Evolutionary conservation across 2,888 invertebrate species (phyloP), one percentile per base, ranked within the genome.

Genomic region (Chrysomela aeneicollis): DNA sequence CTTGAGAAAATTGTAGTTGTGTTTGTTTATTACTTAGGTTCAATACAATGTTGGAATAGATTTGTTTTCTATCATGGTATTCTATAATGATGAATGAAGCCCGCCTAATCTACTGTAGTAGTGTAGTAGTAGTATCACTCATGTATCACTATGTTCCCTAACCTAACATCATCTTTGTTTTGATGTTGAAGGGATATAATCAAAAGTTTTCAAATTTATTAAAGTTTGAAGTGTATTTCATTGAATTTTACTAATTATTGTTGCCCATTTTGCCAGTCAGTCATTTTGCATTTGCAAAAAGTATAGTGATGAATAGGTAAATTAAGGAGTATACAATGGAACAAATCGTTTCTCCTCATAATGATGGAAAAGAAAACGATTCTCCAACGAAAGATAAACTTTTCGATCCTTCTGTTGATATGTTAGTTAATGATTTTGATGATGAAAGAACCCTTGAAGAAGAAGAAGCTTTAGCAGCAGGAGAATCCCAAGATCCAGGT

Each of bases 401-500:
- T 77, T 96, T 97, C 86, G 96, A 96, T 83, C 96, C 97, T 69
- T 90, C 94, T 71, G 91, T 95, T 81, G 97, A 97, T 83, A 95
- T 97, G 95, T 91, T 97, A 88, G 92, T 97, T 70, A 94, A 97
- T 88, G 97, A 97, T 84, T 97, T 94, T 84, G 98, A 98, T 83
- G 97, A 98, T 86, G 98, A 98, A 82, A 89, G 94, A 81, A 98
- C 97, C 68, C 82, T 98, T 81, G 97, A 97, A 82, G 97, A 98
- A 85, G 97, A 98, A 86, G 98, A 98, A 87, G 95, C 95, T 55
- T 84, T 97, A 81, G 95, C 95, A 73, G 93, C 93, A 75, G 90
- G 92, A 70, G 94, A 94, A 84, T 85, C 87, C 53, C 90, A 91
- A 75, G 95, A 96, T 83, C 91, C 93, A 53, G 90, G 91, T 77